These are phyloP conservation scores for Scelioninae gen. 1 DNA, from an alignment of 2,888 invertebrate species.

Conservation along the genomic window DNA sequence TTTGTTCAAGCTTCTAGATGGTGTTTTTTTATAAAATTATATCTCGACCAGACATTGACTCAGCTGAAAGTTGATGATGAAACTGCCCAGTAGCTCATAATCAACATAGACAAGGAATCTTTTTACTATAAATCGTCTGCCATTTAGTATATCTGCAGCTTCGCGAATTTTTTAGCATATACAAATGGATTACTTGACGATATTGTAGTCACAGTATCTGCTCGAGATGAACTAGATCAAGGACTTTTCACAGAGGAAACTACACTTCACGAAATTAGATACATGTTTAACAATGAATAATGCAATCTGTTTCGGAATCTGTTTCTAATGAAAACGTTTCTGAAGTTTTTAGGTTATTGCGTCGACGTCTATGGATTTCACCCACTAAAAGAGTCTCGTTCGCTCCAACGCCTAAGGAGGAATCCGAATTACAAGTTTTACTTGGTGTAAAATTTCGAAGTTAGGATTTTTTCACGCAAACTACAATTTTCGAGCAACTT, in stretches of 20 bases:
- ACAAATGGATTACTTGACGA: conserved; percentile 56
- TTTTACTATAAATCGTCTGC: no score
- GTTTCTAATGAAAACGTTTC: no score
- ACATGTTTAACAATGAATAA: neutral
- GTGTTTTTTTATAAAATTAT: conserved; percentile 21
- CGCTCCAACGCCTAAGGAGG: neutral
- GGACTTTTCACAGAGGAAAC: conserved; percentile 10
- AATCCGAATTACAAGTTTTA: neutral
- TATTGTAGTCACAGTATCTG: conserved; percentile 15
- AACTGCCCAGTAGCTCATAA: neutral
- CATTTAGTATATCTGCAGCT: conserved; percentile 51
- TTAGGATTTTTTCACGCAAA: neutral
- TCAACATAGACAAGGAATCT: conserved; percentile 15
- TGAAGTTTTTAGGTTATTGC: neutral
- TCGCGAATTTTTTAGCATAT: conserved; percentile 61
- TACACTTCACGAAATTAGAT: neutral
- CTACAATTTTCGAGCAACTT: neutral
- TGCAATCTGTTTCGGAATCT: neutral
- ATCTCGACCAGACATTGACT: conserved; percentile 15
- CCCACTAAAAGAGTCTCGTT: neutral
- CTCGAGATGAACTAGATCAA: conserved; percentile 9
- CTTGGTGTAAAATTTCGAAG: neutral
- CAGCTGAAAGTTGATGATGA: conserved; percentile 2
- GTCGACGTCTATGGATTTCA: neutral
- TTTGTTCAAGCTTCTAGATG: conserved; percentile 19